phyloP scores from a whole-genome alignment of 2,113 vertebrate genomes.

The Epinephelus fuscoguttatus region DNA sequence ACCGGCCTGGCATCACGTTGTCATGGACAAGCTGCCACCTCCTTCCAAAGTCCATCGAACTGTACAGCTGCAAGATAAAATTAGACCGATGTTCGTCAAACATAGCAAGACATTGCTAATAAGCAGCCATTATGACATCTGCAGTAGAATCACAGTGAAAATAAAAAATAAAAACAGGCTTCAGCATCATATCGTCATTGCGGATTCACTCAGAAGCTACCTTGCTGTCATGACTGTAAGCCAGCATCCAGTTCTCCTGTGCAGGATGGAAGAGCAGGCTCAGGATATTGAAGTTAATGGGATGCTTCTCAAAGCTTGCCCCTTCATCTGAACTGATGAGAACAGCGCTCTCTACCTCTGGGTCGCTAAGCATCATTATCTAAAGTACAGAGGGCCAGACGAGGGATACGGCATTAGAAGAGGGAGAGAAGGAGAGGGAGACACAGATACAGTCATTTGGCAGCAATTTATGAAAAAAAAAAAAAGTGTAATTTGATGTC shows the following conservation, averaged over 20 bases:
- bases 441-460: conserved; percentile 38
- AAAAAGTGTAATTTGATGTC: conserved; percentile 23
- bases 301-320: conserved; percentile 94
- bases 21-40: conserved; percentile 96
- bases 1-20: conserved; percentile 93
- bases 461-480: conserved; percentile 5
- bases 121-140: conserved; percentile 5
- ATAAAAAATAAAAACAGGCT: background rate
- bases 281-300: conserved; percentile 94
- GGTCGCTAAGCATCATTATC: conserved; percentile 98
- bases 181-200: background rate
- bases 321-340: conserved; percentile 97
- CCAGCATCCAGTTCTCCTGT: conserved; percentile 96
- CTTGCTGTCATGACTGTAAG: conserved; percentile 96
- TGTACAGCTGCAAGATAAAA: conserved; percentile 90
- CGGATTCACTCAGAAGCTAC: conserved; percentile 78
- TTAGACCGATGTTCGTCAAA: conserved; percentile 4
- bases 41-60: conserved; percentile 95
- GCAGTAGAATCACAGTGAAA: background rate
- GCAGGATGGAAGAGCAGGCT: conserved; percentile 95
- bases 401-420: conserved; percentile 43
- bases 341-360: conserved; percentile 94
- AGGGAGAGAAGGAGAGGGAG: conserved; percentile 7
- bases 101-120: conserved; percentile 16
- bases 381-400: conserved; percentile 76